Evolutionary conservation across 2,888 invertebrate species (phyloP).

Genomic region (Sinohyriopsis cumingii): DNA sequence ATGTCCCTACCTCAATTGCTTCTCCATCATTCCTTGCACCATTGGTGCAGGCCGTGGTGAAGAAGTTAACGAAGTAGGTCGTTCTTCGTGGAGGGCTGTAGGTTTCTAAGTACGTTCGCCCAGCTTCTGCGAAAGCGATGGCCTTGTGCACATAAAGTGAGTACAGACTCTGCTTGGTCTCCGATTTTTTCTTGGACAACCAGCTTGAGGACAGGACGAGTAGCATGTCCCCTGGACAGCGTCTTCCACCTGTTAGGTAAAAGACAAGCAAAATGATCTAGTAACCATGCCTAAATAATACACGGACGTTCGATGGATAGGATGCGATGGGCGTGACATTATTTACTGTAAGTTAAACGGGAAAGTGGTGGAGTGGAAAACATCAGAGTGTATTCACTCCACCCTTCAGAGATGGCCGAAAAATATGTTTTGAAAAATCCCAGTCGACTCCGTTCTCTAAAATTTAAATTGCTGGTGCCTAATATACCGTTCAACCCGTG

Average conservation of each 20-base stretch:
- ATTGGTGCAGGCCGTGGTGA: conserved; percentile 25
- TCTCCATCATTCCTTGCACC: conserved; percentile 28
- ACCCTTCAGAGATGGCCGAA: too few species aligned
- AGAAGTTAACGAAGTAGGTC: conserved; percentile 38
- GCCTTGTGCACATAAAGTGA: conserved; percentile 37
- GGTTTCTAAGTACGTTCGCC: conserved; percentile 28
- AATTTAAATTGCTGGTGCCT: too few species aligned
- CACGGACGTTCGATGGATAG: too few species aligned
- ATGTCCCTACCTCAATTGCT: conserved; percentile 11
- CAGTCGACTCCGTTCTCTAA: too few species aligned
- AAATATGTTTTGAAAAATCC: too few species aligned
- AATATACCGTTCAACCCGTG: too few species aligned
- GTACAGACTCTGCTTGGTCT: conserved; percentile 6
- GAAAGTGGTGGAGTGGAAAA: too few species aligned
- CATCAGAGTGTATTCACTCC: too few species aligned
- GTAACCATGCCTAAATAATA: too few species aligned
- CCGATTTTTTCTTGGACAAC: conserved; percentile 19
- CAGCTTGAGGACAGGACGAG: conserved; percentile 36
- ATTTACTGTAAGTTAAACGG: too few species aligned
- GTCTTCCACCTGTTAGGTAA: conserved; percentile 27
- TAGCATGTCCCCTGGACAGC: conserved; percentile 37
- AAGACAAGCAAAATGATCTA: neutral
- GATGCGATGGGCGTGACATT: too few species aligned
- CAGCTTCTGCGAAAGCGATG: conserved; percentile 28
- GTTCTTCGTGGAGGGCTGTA: conserved; percentile 33